Evolutionary conservation across 2,888 invertebrate species (phyloP), one percentile per base, ranked within the genome.

Genomic region (Eucera pruinosa): DNA sequence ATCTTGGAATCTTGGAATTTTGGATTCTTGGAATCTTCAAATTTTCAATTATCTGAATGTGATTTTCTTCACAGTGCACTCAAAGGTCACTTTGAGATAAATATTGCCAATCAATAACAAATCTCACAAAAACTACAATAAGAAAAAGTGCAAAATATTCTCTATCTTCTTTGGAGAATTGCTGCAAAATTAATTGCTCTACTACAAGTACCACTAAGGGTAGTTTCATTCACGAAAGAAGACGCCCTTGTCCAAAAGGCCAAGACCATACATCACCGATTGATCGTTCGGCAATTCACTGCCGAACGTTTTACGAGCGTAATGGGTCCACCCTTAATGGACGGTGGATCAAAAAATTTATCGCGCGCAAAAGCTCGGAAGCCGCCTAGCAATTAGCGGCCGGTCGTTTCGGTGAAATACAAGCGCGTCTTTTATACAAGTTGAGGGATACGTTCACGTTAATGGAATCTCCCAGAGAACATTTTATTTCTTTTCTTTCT

Each of bases 121-220:
- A n/a, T n/a, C n/a, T 73, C 61, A 62, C 48, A 36, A 54, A 55
- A 47, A 55, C 43, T 33, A 15, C 30, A 54, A 15, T 41, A 48
- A 27, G 6, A 18, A 3, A 6, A 5, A 36, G 41, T 30, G 55
- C 25, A n/a, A n/a, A n/a, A n/a, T n/a, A n/a, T 65, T 65, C 43
- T 39, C 33, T 18, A 18, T 27, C n/a, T 66, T 30, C 55, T 62
- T 50, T 23, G 43, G 60, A 41, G 30, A 41, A 72, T 74, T 54
- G 72, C 50, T 54, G 57, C 54, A 76, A 81, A 87, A 87, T 84
- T 82, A 87, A 88, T 87, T 84, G 83, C 82, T 77, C 78, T 54
- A 57, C 61, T 52, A 50, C 54, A 62, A 61, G 65, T 55, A 11
- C 11, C 41, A n/a, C 68, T 71, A 79, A 74, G 80, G 80, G 58